These are phyloP conservation scores for Gastrophysa polygoni DNA, from an alignment of 2,888 invertebrate genomes.

Conservation along the genomic window DNA sequence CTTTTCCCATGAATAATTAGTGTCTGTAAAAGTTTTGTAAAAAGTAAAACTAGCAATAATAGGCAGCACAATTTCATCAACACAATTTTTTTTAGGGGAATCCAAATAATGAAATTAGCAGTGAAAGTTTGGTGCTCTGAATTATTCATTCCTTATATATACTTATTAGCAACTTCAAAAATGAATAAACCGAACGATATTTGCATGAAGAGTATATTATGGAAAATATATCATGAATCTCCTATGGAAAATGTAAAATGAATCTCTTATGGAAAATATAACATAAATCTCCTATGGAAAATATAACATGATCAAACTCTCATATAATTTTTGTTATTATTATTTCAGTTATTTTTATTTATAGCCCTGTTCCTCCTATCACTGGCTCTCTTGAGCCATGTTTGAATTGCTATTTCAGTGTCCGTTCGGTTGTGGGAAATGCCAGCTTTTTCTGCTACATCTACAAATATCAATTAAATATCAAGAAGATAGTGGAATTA, in stretches of 20 bases:
- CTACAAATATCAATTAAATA: constrained; percentile 3
- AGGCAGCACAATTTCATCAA: neutral
- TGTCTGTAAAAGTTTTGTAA: neutral
- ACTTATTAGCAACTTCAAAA: no score
- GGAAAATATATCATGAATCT: no score
- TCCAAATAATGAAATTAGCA: neutral
- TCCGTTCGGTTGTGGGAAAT: neutral
- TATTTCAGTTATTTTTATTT: constrained; percentile 8
- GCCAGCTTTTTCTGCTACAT: neutral
- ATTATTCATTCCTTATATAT: no score
- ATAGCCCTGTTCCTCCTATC: neutral
- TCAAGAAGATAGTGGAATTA: neutral
- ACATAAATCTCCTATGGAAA: neutral
- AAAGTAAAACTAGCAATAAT: neutral
- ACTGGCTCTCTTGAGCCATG: constrained; percentile 6
- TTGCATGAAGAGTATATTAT: no score
- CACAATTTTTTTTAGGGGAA: neutral
- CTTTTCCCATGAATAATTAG: neutral
- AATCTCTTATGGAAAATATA: neutral
- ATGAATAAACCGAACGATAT: no score
- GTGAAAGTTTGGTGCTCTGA: neutral
- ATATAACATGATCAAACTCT: neutral
- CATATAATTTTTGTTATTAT: neutral
- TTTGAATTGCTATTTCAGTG: neutral
- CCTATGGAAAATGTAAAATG: no score